Evolutionary conservation across 2,888 invertebrate species (phyloP).

Genomic region (Cartodere bifasciata): DNA sequence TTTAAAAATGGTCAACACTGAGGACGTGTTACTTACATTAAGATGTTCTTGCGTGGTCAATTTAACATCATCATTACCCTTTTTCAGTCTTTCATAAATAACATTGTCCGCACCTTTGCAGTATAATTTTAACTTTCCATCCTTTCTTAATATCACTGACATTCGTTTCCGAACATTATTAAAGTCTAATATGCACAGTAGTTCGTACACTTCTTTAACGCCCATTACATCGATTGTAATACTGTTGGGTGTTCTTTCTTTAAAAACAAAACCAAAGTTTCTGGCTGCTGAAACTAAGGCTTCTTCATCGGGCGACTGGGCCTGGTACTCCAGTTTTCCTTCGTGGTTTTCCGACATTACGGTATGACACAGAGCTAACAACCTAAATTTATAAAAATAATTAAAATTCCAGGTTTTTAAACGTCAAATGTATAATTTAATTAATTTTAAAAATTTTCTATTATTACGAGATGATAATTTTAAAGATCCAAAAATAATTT

Average conservation of each 20-base stretch:
- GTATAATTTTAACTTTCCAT: slow-evolving; percentile 74
- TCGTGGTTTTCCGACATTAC: slow-evolving; percentile 93
- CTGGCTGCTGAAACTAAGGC: slow-evolving; percentile 95
- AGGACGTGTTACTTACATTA: slow-evolving; percentile 83
- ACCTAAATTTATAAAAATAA: slow-evolving; percentile 17
- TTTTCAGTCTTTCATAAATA: slow-evolving; percentile 83
- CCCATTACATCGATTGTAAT: slow-evolving; percentile 86
- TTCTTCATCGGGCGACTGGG: slow-evolving; percentile 97
- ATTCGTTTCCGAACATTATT: slow-evolving; percentile 98
- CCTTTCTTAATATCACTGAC: slow-evolving; percentile 86
- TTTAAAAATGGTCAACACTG: no score
- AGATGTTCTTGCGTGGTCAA: slow-evolving; percentile 83
- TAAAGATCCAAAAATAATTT: no score
- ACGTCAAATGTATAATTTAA: no score
- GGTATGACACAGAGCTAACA: slow-evolving; percentile 93
- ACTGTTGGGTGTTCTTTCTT: slow-evolving; percentile 81
- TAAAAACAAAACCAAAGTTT: slow-evolving; percentile 98
- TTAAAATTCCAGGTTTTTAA: no score
- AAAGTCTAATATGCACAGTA: slow-evolving; percentile 96
- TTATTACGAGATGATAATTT: no score
- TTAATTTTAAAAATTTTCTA: no score
- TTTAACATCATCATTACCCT: slow-evolving; percentile 63
- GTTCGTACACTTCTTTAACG: slow-evolving; percentile 77
- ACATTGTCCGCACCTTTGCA: slow-evolving; percentile 99
- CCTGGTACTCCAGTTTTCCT: slow-evolving; percentile 75